Evolutionary conservation across 2,888 invertebrate species (phyloP), one percentile per base, ranked within the genome.

Genomic region (Prenolepis imparis): DNA sequence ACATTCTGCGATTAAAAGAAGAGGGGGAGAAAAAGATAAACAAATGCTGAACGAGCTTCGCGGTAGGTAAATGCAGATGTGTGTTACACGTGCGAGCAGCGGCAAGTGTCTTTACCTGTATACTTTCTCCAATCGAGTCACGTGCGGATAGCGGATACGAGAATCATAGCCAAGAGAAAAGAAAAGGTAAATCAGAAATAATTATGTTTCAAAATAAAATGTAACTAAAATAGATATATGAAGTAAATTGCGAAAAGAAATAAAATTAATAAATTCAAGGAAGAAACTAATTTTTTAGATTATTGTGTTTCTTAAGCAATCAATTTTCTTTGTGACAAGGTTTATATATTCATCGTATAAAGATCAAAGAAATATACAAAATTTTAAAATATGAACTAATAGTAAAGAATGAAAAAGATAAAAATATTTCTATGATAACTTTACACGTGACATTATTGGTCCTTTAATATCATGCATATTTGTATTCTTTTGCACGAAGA

Each of bases 101-200:
- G 63, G 67, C 52, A 81, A 82, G 84, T 74, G 77, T 86, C 82
- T 82, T 87, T 85, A 68, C 32, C 15, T 63, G 82, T 77, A 61
- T 83, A 86, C 89, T 89, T 89, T 89, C 89, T 88, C 89, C 77
- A 75, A 84, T 88, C 68, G 63, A 83, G 84, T 88, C 88, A 87
- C 86, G 89, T 87, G 85, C 83, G 67, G 74, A 74, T 55, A 48
- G 59, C 80, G 81, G 59, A 78, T 84, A 48, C 64, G 55, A 81
- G 80, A 75, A 74, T 28, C 18, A 52, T 8, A 8, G n/a, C n/a
- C 52, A 63, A 75, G n/a, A 6, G 39, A 18, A 36, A 66, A 67
- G 2, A 18, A 11, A 32, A 21, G 9, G 44, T 32, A 28, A 55
- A 28, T 9, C 55, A 36, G 32, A 83, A 84, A 52, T 57, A 18